Evolutionary conservation across 1,140 invertebrate species (phyloP), one percentile per base, ranked within the genome.

Genomic region (Trichomalopsis sarcophagae): DNA sequence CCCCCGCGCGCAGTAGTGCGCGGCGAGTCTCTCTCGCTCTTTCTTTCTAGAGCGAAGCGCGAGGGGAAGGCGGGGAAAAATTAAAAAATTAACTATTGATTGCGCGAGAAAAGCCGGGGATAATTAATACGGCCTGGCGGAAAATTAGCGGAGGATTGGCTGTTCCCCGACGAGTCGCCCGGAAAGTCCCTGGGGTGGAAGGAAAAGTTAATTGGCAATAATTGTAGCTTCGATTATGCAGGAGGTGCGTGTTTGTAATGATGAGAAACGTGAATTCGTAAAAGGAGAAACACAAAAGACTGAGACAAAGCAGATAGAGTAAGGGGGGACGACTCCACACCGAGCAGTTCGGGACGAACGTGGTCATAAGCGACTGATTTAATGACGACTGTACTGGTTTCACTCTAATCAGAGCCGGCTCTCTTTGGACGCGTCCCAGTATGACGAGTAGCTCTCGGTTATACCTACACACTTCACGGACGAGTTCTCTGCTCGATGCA

Each of bases 61-160:
- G 40, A 33, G 77, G 23, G n/a, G 33, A 11, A 44, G 17, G 9
- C 11, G 66, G 21, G 30, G 50, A 17, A n/a, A 47, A 62, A 66
- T 81, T 23, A 40, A 76, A 68, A 73, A 66, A 75, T 79, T 85
- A 78, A 71, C 71, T 82, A 66, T 82, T 81, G 36, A 78, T 85
- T 81, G 11, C 7, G 66, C 13, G 13, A 79, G 74, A n/a, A 44
- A 44, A 75, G 11, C 47, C 47, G 47, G 11, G 27, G 23, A 69
- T 36, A 23, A 73, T 13, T 36, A 40, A 73, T 62, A 80, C n/a
- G 21, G 13, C 33, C 0, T 21, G 66, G 66, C 10, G 66, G n/a
- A 68, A 69, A 66, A 21, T 66, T 66, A 44, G 40, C 40, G 10
- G 9, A 44, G 40, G 40, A 44, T 44, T 44, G 40, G 40, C 5